phyloP scores from a whole-genome alignment of 2,113 vertebrate genomes.

The Cyrtonyx montezumae region DNA sequence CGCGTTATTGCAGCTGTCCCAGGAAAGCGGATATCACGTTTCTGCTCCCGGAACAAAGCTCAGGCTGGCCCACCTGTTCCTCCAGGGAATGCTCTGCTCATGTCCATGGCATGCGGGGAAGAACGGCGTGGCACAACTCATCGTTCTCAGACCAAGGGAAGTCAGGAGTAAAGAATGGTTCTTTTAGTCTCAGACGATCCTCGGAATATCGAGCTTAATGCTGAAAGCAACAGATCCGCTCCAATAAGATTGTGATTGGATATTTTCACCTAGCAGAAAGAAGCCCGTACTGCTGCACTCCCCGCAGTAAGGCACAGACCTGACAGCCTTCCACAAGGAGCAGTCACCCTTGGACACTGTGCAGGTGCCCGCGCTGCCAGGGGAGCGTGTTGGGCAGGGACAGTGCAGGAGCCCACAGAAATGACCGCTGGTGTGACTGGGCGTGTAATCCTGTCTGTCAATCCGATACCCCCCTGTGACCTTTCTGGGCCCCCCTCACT shows the following conservation, averaged over 20 bases:
- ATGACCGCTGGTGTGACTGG: neutral
- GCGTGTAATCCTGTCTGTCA: neutral
- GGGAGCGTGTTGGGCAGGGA: neutral
- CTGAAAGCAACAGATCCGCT: neutral
- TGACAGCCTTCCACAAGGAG: neutral
- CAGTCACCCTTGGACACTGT: neutral
- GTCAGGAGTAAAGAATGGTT: constrained; percentile 13
- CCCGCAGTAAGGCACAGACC: neutral
- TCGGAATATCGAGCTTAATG: neutral
- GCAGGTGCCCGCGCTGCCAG: neutral
- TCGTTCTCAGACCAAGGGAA: neutral
- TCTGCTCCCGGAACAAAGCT: constrained; percentile 38
- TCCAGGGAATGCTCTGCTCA: constrained; percentile 30
- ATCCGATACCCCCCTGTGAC: neutral
- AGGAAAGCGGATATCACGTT: neutral
- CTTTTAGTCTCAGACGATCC: neutral
- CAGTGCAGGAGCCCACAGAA: neutral
- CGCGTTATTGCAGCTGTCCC: constrained; percentile 25
- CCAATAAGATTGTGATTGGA: neutral
- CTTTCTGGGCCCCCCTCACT: neutral
- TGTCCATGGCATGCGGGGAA: constrained; percentile 27
- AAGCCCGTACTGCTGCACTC: neutral
- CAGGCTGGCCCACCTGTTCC: constrained; percentile 47
- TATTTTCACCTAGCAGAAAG: neutral
- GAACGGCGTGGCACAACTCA: neutral